Evolutionary conservation across 30 jellyfish, hydroid and myxozoan genomes (phyloP), one percentile per base, ranked within the genome.

Genomic region (Aurelia coerulea): DNA sequence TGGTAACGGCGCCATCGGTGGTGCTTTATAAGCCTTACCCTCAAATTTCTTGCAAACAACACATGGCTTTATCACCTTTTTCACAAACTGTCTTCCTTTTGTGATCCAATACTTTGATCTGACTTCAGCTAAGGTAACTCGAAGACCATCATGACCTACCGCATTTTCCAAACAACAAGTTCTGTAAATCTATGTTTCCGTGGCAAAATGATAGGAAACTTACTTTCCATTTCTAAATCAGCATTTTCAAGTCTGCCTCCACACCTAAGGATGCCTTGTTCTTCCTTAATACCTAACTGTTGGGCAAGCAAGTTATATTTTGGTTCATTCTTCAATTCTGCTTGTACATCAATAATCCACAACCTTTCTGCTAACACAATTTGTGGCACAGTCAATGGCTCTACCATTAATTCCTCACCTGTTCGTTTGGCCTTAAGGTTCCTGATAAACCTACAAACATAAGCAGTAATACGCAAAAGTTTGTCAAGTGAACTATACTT

Each of bases 11-110:
- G 85, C 90, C 17, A 42, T 34, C 23, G 49, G 73, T 1, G 85
- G 90, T 15, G 90, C 72, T 31, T 37, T 15, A 67, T 14, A 80
- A 14, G 90, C 32, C 37, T 80, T 67, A 32, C 90, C 90, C 42
- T 80, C 52, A 14, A 17, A 5, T 6, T 73, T 80, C 41, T 67
- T 41, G 51, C 90, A 80, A 19, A 15, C 52, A n/a, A 35, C 63
- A 80, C 86, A 80, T 11, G 42, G 32, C 23, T 46, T 32, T 49
- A 65, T 37, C 13, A 80, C 29, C 41, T 39, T 80, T 67, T 80
- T 65, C 4, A 80, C 78, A 2, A 16, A 52, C 56, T 80, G 62
- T 65, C 90, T 65, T n/a, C 77, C 90, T 67, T 68, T 65, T 33
- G 90, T 37, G 15, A 80, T 73, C 86, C 90, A 80, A 50, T 59